phyloP scores from a whole-genome alignment of 2,113 vertebrate genomes.

The Albula glossodonta region DNA sequence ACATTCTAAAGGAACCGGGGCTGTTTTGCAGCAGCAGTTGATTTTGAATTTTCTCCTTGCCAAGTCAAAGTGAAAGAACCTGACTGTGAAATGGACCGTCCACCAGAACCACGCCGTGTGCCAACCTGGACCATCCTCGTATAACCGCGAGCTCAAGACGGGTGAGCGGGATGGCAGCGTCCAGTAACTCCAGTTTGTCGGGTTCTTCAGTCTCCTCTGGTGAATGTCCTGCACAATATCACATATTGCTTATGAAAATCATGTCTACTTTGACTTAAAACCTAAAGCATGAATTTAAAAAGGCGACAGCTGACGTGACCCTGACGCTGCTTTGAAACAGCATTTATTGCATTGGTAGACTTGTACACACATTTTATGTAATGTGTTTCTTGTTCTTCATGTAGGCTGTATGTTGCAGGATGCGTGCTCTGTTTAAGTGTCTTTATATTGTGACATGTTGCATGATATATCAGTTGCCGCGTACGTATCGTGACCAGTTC shows the following conservation, averaged over 20 bases:
- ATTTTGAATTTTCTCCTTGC: background rate
- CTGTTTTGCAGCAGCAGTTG: background rate
- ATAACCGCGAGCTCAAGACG: conserved; percentile 56
- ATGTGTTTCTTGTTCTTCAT: background rate
- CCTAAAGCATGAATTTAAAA: background rate
- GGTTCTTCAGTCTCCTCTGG: conserved; percentile 95
- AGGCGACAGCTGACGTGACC: background rate
- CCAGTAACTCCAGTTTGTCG: conserved; percentile 95
- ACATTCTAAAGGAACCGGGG: background rate
- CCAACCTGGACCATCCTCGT: conserved; percentile 61
- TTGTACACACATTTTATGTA: background rate
- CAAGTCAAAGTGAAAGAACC: background rate
- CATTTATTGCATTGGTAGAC: background rate
- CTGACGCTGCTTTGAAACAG: background rate
- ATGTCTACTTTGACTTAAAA: background rate
- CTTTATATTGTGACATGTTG: background rate
- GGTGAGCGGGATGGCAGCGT: conserved; percentile 84
- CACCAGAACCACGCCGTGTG: conserved; percentile 48
- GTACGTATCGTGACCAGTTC: background rate
- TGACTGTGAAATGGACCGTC: conserved; percentile 61
- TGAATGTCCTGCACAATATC: conserved; percentile 58
- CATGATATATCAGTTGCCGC: background rate
- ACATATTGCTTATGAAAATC: background rate
- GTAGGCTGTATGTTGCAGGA: background rate
- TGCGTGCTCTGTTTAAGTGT: background rate